Base-by-base conservation (phyloP, 2,113 vertebrate species). In the Melanotaenia duboulayi region DNA sequence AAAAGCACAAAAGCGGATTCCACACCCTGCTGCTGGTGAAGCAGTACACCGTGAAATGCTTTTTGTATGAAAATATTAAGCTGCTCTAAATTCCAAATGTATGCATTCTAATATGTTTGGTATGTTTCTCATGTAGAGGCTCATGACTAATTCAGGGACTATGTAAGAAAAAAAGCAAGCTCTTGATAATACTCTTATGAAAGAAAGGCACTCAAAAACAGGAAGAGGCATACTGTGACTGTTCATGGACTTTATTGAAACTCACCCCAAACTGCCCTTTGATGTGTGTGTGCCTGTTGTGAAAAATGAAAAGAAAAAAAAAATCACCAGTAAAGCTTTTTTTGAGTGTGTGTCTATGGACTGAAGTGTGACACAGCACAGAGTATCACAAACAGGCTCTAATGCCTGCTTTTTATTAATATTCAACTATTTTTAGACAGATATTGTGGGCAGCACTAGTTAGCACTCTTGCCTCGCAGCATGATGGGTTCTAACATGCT, bases 1-100 rank as follows among this genome's bases (percentile, higher is more conserved):
- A 73, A 67, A 46, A 3, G 25, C 56, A 52, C 20, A 66, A 75
- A 79, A 70, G 61, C 66, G 17, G 40, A 77, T 78, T 74, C 52
- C 56, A 71, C 69, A 10, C 22, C 22, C 23, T 63, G 65, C 64
- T 65, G 76, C 63, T 58, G 73, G 25, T 37, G 7, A 74, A 54
- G 63, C 28, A 19, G 11, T 42, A 63, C 40, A 42, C 46, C 56
- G 59, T 81, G 52, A 80, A 67, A 77, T 39, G 22, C n/a, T 62
- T 62, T 71, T 58, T 40, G 22, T 60, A 11, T 24, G 23, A 46
- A 60, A 28, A 61, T 58, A 22, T 25, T 40, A 10, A 56, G 55
- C 60, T 54, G 59, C 25, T 42, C 19, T 5, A 40, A 14, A 63
- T 66, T 63, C 6, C 22, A 20, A 2, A 46, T 19, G 63, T 20